phyloP scores from a whole-genome alignment of 2,797 vertebrate species.

The Loris lydekkerianus region DNA sequence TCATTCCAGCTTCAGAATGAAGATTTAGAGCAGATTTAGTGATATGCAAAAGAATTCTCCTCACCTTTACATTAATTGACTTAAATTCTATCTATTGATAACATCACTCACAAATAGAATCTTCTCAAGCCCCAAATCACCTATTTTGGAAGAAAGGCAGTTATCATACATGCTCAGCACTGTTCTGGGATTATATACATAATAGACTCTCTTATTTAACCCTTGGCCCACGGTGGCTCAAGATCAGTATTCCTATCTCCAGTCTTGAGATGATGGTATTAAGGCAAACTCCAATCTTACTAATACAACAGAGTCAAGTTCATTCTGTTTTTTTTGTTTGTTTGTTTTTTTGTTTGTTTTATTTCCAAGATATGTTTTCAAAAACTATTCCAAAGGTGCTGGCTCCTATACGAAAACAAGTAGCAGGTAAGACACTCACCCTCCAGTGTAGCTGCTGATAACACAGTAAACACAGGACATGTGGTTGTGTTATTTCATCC shows the following conservation, averaged over 20 bases:
- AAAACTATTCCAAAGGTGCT: not conserved
- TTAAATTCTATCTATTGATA: not conserved
- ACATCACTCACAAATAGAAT: not conserved
- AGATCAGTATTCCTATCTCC: not conserved
- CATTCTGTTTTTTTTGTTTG: not conserved
- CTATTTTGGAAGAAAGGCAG: not conserved
- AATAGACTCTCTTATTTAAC: not conserved
- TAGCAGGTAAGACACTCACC: not conserved
- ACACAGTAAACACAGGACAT: not conserved
- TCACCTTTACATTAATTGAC: not conserved
- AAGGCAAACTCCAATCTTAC: not conserved
- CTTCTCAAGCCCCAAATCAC: not conserved
- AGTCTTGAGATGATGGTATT: not conserved
- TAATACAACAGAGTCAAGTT: not conserved
- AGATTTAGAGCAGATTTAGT: not conserved
- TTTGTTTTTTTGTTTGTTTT: not conserved
- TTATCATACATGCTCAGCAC: not conserved
- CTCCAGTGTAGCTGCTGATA: not conserved
- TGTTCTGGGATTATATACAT: not conserved
- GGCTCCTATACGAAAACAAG: not conserved
- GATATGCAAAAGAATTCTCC: not conserved
- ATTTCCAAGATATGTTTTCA: not conserved
- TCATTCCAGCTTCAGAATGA: not conserved
- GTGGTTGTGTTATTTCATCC: not conserved
- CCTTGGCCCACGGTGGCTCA: no score